Base-by-base conservation (phyloP, 2,113 vertebrate species). In the Myrmecobius fasciatus region DNA sequence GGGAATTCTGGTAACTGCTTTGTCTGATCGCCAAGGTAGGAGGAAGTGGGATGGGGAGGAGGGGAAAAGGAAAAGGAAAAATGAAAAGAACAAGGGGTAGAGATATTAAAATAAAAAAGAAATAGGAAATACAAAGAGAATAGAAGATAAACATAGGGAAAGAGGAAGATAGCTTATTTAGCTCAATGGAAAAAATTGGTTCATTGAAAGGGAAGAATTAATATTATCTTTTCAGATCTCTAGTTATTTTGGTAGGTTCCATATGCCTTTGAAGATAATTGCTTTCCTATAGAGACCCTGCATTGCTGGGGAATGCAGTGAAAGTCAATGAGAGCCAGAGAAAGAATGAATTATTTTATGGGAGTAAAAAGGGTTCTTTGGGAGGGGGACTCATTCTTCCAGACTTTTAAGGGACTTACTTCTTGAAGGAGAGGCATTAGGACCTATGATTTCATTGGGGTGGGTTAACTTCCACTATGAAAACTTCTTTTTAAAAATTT, bases 21-120 rank as follows among this genome's bases (percentile, higher is more conserved):
- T 96, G 95, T 96, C 89, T 95, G 96, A 96, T 95, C 1, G 31
- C 98, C 95, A 93, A 94, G 95, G 96, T 95, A 93, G 94, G 97
- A 94, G 92, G 83, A 91, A 92, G 67, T 92, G 88, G 91, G 92
- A 94, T 91, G 67, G 91, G 92, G 53, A 46, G 93, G 93, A 97
- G 90, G 96, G 93, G 94, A 92, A 94, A 91, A 48, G 11, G 60
- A 90, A 53, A 2, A 26, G 88, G 49, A 51, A 51, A 51, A 51
- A 51, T 51, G 49, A 51, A 51, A 60, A 22, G 75, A 51, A 75
- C 17, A 60, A 48, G 89, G 48, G 93, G 67, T 83, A 91, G 95
- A 92, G 89, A 90, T 95, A 93, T 93, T 36, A 46, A 93, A 92
- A 2, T 75, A 94, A 95, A 95, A 92, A 46, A 92, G 92, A 96